Conservation (phyloP, 2,113 vertebrate genomes). For the Corvus hawaiiensis region DNA sequence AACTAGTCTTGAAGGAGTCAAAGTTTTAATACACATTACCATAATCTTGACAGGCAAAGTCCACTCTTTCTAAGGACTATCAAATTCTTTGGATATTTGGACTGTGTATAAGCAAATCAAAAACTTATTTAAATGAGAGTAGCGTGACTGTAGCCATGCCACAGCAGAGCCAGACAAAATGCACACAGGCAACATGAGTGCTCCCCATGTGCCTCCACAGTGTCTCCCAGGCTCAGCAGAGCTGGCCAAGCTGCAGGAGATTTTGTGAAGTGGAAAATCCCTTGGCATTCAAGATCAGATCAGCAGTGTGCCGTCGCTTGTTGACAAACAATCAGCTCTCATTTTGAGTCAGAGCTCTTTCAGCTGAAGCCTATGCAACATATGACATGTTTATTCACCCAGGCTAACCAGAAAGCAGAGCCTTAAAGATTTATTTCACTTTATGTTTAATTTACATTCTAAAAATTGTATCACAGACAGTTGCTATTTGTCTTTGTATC, state of each 20-base stretch:
- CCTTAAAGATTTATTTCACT: not conserved
- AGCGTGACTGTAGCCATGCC: not conserved
- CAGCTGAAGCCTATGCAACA: not conserved
- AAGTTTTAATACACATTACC: not conserved
- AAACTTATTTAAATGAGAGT: not conserved
- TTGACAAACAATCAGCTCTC: not conserved
- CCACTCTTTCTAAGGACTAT: not conserved
- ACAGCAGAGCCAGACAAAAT: not conserved
- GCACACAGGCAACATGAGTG: rapidly evolving
- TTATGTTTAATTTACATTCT: not conserved
- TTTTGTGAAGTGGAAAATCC: not conserved
- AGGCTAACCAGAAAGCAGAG: not conserved
- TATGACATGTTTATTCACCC: not conserved
- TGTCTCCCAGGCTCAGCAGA: not conserved
- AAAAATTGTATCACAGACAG: not conserved
- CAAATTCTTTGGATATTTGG: not conserved
- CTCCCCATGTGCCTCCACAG: rapidly evolving
- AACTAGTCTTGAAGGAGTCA: not conserved
- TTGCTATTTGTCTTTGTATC: not conserved
- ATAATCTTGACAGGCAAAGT: not conserved
- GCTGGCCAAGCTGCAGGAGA: not conserved
- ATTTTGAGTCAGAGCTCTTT: not conserved
- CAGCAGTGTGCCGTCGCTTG: not conserved
- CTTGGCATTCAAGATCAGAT: not conserved
- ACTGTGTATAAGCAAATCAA: not conserved